phyloP scores from a whole-genome alignment of 1,140 invertebrate species.

The Camponotus floridanus region DNA sequence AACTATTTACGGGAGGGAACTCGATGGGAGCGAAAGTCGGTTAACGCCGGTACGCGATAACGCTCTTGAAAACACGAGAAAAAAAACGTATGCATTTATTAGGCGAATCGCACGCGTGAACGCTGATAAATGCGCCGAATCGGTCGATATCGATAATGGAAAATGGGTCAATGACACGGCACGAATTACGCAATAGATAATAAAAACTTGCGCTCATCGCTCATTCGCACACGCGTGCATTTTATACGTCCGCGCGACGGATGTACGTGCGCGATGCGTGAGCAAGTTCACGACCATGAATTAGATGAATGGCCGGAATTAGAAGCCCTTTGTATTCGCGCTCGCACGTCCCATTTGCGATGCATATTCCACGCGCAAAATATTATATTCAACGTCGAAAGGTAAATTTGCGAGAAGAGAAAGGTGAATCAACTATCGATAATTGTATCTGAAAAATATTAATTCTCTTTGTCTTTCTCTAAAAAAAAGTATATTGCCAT shows the following conservation, averaged over 20 bases:
- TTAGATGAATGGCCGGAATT: slow-evolving; percentile 23
- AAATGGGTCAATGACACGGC: slow-evolving; percentile 72
- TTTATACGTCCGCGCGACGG: slow-evolving; percentile 29
- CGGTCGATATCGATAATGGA: slow-evolving; percentile 23
- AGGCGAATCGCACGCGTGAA: not conserved
- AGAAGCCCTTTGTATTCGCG: not conserved
- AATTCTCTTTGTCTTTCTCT: not conserved
- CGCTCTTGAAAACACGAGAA: not conserved
- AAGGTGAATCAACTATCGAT: not conserved
- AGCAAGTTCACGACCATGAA: slow-evolving; percentile 31
- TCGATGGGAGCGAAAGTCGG: not conserved
- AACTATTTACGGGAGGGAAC: not conserved
- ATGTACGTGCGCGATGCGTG: slow-evolving; percentile 33
- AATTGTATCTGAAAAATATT: not conserved
- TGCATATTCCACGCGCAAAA: not conserved
- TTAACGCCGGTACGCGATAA: slow-evolving; percentile 4
- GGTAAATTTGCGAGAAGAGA: too few species aligned
- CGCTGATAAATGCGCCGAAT: slow-evolving; percentile 52
- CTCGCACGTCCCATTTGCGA: not conserved
- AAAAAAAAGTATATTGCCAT: not conserved
- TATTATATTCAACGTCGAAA: not conserved
- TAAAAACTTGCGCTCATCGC: not conserved
- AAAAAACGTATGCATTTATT: not conserved
- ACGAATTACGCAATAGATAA: slow-evolving; percentile 63
- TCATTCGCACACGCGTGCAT: slow-evolving; percentile 43